A percentile compares a stretch with the other conserved stretches of the same genome.
phyloP scores from a whole-genome alignment of 1,140 invertebrate genomes.

The Meloidogyne chitwoodi region DNA sequence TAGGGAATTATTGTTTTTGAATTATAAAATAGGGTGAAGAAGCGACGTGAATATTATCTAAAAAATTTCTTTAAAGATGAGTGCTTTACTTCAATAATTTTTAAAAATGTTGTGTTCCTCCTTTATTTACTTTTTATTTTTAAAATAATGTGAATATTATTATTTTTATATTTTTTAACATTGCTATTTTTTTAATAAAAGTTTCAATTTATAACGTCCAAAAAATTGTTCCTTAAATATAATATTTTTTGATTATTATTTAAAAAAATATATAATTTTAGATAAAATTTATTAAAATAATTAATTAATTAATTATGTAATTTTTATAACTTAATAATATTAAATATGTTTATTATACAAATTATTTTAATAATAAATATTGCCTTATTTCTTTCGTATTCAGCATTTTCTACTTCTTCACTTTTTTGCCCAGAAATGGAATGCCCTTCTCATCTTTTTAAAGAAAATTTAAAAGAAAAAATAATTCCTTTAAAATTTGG shows the following conservation, averaged over 20 bases:
- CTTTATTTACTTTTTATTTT: background rate
- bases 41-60: background rate
- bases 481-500: background rate
- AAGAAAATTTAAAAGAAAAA: background rate
- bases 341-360: too few relatives aligned
- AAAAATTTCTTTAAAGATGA: background rate
- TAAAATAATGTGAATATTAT: too few relatives aligned
- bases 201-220: too few relatives aligned
- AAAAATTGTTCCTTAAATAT: too few relatives aligned
- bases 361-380: background rate
- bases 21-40: background rate
- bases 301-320: background rate
- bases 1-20: background rate
- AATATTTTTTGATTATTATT: too few relatives aligned
- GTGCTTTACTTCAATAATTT: background rate
- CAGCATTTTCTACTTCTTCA: background rate
- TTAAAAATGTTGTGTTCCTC: background rate
- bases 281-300: background rate
- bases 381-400: background rate
- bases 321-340: background rate
- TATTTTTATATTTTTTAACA: too few relatives aligned
- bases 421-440: background rate
- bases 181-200: too few relatives aligned
- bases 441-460: slow-evolving; percentile 9
- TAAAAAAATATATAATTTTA: too few relatives aligned